Conservation (phyloP, 2,888 invertebrate species). For the Sinopyrophorus schimmeli region DNA sequence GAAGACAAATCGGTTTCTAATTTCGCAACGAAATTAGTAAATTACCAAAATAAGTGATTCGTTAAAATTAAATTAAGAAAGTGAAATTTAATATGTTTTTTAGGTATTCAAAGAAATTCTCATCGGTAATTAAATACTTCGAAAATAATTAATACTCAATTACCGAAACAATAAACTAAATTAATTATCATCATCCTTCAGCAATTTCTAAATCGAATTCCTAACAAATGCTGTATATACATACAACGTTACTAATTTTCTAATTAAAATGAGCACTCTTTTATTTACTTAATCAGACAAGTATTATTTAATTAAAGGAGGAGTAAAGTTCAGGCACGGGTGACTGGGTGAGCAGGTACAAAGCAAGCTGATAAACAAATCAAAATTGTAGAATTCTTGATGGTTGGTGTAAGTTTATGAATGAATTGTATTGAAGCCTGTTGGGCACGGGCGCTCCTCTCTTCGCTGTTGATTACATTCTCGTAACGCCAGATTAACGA, state of each 20-base stretch:
- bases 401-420: conserved; percentile 20
- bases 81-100: too few relatives aligned
- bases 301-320: background rate
- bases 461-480: conserved; percentile 29
- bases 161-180: too few relatives aligned
- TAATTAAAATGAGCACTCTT: conserved; percentile 5
- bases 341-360: conserved; percentile 15
- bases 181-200: too few relatives aligned
- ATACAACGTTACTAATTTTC: conserved; percentile 4
- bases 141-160: too few relatives aligned
- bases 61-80: too few relatives aligned
- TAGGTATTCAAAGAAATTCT: too few relatives aligned
- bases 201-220: too few relatives aligned
- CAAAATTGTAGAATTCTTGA: conserved; percentile 17
- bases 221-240: too few relatives aligned
- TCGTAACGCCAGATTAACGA: conserved; percentile 27
- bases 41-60: too few relatives aligned
- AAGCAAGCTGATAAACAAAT: conserved; percentile 14
- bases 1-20: too few relatives aligned
- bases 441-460: conserved; percentile 26
- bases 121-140: too few relatives aligned
- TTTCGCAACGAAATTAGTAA: too few relatives aligned
- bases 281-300: conserved; percentile 2
- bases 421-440: conserved; percentile 15
- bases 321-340: conserved; percentile 9